These are phyloP conservation scores for Sycophila sp. DNA, from an alignment of 1,140 invertebrate species.

Conservation along the genomic window DNA sequence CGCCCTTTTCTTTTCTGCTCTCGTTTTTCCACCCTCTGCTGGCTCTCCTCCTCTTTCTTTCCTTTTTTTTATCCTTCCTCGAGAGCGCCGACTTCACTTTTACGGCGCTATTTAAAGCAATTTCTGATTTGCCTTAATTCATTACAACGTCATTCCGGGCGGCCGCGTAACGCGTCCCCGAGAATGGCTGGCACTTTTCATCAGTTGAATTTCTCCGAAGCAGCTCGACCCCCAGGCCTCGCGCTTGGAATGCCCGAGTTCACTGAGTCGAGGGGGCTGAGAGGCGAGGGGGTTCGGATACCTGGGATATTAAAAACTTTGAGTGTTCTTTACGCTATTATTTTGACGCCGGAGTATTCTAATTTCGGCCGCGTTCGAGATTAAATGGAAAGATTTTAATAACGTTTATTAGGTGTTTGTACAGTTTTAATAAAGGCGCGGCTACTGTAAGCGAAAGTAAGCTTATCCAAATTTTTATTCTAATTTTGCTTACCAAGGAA, in stretches of 20 bases:
- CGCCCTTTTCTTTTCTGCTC: conserved; percentile 27
- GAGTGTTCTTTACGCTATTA: conserved; percentile 17
- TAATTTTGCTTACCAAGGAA: not conserved
- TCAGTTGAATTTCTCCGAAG: conserved; percentile 36
- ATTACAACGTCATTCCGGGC: conserved; percentile 59
- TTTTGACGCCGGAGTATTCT: not conserved
- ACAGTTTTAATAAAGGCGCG: no score
- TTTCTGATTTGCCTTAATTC: conserved; percentile 67
- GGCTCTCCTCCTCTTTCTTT: conserved; percentile 32
- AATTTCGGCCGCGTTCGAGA: not conserved
- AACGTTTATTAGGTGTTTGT: no score
- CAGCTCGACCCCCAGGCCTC: conserved; percentile 28
- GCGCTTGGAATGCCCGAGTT: conserved; percentile 39
- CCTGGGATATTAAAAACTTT: conserved; percentile 32
- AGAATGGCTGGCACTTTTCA: conserved; percentile 53
- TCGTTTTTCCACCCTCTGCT: not conserved
- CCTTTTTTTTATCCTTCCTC: conserved; percentile 34
- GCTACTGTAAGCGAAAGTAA: not conserved
- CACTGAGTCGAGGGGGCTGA: no score
- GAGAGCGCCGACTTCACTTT: conserved; percentile 55
- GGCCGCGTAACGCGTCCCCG: conserved; percentile 57
- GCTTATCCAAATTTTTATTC: not conserved
- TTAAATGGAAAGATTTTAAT: conserved; percentile 2
- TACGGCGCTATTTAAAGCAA: conserved; percentile 65
- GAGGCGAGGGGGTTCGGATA: not conserved